Percentiles rank a stretch among this genome's conserved stretches.
Conservation (phyloP, 2,113 vertebrate species). For the Odontophorus gujanensis region DNA sequence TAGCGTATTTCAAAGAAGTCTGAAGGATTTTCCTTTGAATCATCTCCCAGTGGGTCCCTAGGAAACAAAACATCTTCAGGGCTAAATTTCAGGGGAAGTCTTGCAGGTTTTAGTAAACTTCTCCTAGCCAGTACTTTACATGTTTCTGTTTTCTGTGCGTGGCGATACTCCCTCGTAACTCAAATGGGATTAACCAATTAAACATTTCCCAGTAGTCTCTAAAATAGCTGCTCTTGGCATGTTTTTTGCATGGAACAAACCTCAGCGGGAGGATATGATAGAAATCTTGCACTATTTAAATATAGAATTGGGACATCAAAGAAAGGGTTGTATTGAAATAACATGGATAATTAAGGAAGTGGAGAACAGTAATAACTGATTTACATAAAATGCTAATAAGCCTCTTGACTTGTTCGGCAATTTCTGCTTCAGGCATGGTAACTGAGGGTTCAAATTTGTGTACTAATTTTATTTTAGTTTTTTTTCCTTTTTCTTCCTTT, state of each 20-base stretch:
- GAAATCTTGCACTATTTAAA: slow-evolving; percentile 98
- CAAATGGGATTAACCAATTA: slow-evolving; percentile 90
- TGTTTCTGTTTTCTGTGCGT: slow-evolving; percentile 82
- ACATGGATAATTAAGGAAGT: slow-evolving; percentile 99
- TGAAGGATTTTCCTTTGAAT: slow-evolving; percentile 79
- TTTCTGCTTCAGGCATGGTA: slow-evolving; percentile 83
- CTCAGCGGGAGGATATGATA: slow-evolving; percentile 91
- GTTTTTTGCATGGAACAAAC: slow-evolving; percentile 96
- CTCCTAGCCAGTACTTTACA: slow-evolving; percentile 75
- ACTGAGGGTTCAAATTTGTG: slow-evolving; percentile 81
- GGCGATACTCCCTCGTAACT: slow-evolving; percentile 86
- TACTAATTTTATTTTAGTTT: slow-evolving; percentile 80
- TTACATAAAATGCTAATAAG: slow-evolving; percentile 99
- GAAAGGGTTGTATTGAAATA: slow-evolving; percentile 96
- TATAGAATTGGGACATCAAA: slow-evolving; percentile 99
- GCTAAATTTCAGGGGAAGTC: slow-evolving; percentile 77
- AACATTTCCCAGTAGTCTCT: slow-evolving; percentile 91
- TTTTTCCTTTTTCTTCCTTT: slow-evolving; percentile 48
- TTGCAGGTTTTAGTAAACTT: slow-evolving; percentile 83
- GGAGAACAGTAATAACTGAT: slow-evolving; percentile 96
- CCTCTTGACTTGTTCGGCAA: slow-evolving; percentile 90
- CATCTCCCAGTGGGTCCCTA: slow-evolving; percentile 65
- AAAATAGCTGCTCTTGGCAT: slow-evolving; percentile 94
- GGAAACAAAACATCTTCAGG: slow-evolving; percentile 78
- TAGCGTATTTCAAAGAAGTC: slow-evolving; percentile 75